Evolutionary conservation across 2,888 invertebrate species (phyloP).

Genomic region (Heliconius sara): DNA sequence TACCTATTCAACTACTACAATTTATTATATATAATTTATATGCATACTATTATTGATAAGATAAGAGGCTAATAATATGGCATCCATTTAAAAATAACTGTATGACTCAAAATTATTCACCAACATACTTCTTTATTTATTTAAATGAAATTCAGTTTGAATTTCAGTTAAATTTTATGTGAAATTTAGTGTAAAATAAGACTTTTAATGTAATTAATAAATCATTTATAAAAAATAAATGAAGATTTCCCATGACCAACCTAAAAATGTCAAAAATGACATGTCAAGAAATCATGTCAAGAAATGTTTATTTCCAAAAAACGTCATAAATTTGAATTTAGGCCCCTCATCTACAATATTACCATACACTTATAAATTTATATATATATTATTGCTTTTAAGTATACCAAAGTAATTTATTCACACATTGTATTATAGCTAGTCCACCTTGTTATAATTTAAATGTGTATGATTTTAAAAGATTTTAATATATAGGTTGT

Average conservation of each 20-base stretch:
- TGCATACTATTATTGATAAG: too few species aligned
- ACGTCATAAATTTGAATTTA: not conserved
- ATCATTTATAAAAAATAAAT: too few species aligned
- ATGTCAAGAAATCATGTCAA: not conserved
- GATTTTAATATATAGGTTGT: not conserved
- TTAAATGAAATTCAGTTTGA: too few species aligned
- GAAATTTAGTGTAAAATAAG: too few species aligned
- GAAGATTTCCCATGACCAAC: not conserved
- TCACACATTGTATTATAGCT: not conserved
- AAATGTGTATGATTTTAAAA: not conserved
- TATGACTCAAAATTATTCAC: too few species aligned
- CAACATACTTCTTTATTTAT: too few species aligned
- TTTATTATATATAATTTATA: too few species aligned
- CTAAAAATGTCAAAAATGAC: too few species aligned
- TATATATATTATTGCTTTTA: slow-evolving; percentile 11
- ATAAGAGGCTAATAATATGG: too few species aligned
- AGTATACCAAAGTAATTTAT: not conserved
- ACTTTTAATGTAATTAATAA: too few species aligned
- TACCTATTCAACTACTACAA: not conserved
- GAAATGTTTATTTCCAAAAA: not conserved
- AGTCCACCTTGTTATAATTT: not conserved
- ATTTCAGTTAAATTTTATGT: too few species aligned
- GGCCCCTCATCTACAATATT: slow-evolving; percentile 2
- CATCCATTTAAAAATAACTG: too few species aligned
- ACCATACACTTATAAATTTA: not conserved